Percentiles rank a stretch among this genome's conserved stretches.
phyloP scores from a whole-genome alignment of 2,797 vertebrate genomes.

The Characodon lateralis region DNA sequence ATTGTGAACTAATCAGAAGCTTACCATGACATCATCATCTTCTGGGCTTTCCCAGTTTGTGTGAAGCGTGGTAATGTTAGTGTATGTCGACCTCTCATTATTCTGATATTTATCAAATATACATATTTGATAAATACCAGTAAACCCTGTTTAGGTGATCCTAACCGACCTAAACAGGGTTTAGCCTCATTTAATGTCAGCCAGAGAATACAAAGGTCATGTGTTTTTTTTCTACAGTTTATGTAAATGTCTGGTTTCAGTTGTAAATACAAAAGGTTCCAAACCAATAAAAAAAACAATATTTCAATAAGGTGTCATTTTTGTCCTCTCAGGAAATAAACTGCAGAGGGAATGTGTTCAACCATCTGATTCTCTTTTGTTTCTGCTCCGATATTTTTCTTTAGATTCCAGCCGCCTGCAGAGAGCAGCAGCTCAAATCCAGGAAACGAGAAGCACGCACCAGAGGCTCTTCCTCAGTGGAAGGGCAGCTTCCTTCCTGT shows the following conservation, averaged over 20 bases:
- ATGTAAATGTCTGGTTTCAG: not conserved
- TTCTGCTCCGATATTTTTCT: not conserved
- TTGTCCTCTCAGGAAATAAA: not conserved
- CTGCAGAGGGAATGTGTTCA: not conserved
- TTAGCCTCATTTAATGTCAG: not conserved
- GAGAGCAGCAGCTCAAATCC: constrained; percentile 82
- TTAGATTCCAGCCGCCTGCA: constrained; percentile 78
- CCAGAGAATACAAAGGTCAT: not conserved
- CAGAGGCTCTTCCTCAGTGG: constrained; percentile 82
- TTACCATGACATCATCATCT: no score
- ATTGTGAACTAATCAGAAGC: no score
- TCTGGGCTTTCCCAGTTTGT: no score
- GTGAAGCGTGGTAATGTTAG: no score
- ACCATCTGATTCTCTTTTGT: not conserved
- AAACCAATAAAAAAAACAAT: not conserved
- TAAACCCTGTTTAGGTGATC: no score
- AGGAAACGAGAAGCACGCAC: constrained; percentile 86
- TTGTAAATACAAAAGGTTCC: not conserved
- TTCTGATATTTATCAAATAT: no score
- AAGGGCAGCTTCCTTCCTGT: constrained; percentile 65
- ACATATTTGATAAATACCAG: no score
- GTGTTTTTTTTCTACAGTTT: not conserved
- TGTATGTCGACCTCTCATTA: no score
- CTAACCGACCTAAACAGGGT: not conserved
- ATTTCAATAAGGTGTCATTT: not conserved